phyloP scores from a whole-genome alignment of 2,888 invertebrate species.

The Agelastica alni region DNA sequence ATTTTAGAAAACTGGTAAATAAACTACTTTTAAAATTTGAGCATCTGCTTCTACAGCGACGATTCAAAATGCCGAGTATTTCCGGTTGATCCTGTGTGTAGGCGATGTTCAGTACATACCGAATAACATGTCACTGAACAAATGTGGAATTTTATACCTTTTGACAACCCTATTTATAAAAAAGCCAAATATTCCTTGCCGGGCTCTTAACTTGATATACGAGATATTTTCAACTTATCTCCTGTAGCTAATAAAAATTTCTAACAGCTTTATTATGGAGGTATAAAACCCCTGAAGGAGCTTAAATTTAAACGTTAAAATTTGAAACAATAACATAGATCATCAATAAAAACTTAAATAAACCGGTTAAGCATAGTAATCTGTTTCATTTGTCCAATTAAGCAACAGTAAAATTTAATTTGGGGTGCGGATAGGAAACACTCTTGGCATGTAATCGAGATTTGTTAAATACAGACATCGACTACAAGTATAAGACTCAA shows the following conservation, averaged over 20 bases:
- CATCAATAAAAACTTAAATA: conserved; percentile 28
- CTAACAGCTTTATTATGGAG: conserved; percentile 36
- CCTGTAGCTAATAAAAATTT: conserved; percentile 28
- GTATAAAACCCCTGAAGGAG: conserved; percentile 36
- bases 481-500: too few relatives aligned
- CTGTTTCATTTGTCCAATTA: conserved; percentile 28
- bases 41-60: too few relatives aligned
- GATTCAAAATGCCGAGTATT: not conserved
- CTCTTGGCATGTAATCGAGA: too few relatives aligned
- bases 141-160: conserved; percentile 22
- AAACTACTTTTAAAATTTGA: too few relatives aligned
- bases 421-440: too few relatives aligned
- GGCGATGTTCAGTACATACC: not conserved
- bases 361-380: conserved; percentile 28
- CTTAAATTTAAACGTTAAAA: conserved; percentile 31
- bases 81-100: not conserved
- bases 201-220: conserved; percentile 23
- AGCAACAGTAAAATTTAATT: conserved; percentile 30
- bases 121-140: conserved; percentile 7
- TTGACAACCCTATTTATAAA: conserved; percentile 22
- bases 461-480: too few relatives aligned
- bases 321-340: conserved; percentile 34
- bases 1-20: too few relatives aligned
- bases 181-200: conserved; percentile 13
- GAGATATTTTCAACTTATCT: conserved; percentile 30